Conservation (phyloP, 2,113 vertebrate species). For the Oryzias melastigma region DNA sequence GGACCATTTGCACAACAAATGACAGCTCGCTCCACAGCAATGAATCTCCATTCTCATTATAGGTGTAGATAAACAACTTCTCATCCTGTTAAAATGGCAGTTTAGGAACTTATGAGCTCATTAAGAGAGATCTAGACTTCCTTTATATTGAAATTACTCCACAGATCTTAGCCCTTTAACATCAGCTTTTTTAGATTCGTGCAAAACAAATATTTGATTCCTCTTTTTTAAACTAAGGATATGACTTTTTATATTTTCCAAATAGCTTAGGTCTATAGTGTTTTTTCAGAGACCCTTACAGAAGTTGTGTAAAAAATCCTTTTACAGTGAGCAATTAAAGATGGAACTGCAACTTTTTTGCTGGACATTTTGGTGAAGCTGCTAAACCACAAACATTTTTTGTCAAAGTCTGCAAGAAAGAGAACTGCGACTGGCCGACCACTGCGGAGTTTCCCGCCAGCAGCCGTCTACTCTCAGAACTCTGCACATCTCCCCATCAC, state of each 20-base stretch:
- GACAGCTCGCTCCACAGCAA: neutral
- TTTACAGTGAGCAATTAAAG: too few relatives aligned
- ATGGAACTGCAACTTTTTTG: too few relatives aligned
- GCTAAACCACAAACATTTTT: too few relatives aligned
- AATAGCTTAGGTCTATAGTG: too few relatives aligned
- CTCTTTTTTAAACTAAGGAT: too few relatives aligned
- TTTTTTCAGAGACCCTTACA: neutral
- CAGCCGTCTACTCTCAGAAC: slow-evolving; percentile 52
- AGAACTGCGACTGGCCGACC: slow-evolving; percentile 19
- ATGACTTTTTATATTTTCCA: too few relatives aligned
- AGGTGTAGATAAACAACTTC: neutral
- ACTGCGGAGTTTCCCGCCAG: slow-evolving; percentile 40
- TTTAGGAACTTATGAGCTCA: neutral
- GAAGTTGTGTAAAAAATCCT: too few relatives aligned
- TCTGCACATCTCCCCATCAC: slow-evolving; percentile 38
- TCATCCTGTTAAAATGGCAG: neutral
- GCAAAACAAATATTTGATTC: too few relatives aligned
- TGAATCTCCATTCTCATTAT: neutral
- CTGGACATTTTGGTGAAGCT: too few relatives aligned
- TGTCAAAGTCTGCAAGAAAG: neutral
- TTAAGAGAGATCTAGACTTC: neutral
- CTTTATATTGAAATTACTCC: neutral
- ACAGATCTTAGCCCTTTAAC: too few relatives aligned
- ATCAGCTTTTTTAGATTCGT: too few relatives aligned
- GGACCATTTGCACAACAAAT: slow-evolving; percentile 1